Conservation (phyloP, 2,888 invertebrate genomes). For the Merodon equestris region DNA sequence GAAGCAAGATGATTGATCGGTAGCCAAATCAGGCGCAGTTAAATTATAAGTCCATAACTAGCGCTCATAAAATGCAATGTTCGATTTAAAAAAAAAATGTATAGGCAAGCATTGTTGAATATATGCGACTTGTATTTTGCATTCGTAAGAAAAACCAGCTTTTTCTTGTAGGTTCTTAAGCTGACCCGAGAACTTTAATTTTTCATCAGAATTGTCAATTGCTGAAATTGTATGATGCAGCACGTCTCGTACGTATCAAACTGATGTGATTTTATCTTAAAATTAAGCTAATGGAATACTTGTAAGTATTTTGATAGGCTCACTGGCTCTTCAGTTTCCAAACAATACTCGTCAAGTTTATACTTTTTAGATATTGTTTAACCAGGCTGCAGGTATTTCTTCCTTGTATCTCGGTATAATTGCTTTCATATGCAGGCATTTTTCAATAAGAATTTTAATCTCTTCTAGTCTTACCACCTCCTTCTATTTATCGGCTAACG, state of each 20-base stretch:
- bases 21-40: too few species aligned
- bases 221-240: constrained; percentile 10
- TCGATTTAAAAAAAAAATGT: constrained; percentile 23
- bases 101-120: constrained; percentile 32
- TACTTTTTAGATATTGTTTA: constrained; percentile 16
- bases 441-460: too few species aligned
- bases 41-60: too few species aligned
- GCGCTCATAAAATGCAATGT: constrained; percentile 19
- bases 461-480: not conserved
- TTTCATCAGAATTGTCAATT: not conserved
- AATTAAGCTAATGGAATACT: too few species aligned
- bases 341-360: constrained; percentile 3
- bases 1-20: too few species aligned
- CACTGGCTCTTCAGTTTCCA: not conserved
- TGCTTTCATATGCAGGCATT: constrained; percentile 10
- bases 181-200: constrained; percentile 5
- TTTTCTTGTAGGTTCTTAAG: constrained; percentile 11
- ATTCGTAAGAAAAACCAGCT: not conserved
- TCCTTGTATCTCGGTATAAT: constrained; percentile 3
- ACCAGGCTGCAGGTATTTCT: constrained; percentile 19
- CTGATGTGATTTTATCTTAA: constrained; percentile 20
- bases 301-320: not conserved
- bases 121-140: constrained; percentile 7
- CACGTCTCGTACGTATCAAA: constrained; percentile 10
- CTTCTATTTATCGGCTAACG: not conserved